These are phyloP conservation scores for Drosophila kanapiae DNA, from an alignment of 1,140 invertebrate genomes.

Conservation along the genomic window DNA sequence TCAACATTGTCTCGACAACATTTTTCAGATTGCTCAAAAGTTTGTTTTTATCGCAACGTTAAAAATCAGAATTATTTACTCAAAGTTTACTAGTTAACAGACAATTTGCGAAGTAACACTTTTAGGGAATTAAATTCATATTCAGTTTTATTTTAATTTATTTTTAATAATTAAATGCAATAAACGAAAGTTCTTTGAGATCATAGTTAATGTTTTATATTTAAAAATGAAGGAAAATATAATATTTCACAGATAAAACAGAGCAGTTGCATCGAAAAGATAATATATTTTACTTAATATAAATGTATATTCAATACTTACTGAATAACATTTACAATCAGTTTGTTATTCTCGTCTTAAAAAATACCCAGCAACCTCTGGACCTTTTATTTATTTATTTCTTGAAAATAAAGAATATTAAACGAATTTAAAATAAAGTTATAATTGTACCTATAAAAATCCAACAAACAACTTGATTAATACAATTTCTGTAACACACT, in stretches of 20 bases:
- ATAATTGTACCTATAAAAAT: no score
- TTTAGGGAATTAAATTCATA: not conserved
- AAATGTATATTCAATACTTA: no score
- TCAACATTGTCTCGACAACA: conserved; percentile 24
- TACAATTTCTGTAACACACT: not conserved
- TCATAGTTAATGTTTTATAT: no score
- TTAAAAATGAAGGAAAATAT: no score
- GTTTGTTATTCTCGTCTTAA: no score
- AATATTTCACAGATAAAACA: no score
- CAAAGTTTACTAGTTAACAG: conserved; percentile 2
- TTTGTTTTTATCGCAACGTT: not conserved
- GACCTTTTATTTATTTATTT: not conserved
- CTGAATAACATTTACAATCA: no score
- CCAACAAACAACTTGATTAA: no score
- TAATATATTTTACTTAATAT: no score
- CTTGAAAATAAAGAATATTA: not conserved
- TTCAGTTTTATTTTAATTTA: not conserved
- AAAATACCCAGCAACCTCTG: no score
- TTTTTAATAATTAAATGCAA: not conserved
- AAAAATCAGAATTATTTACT: not conserved
- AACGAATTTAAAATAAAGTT: not conserved
- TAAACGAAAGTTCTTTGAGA: no score
- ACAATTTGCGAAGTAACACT: not conserved
- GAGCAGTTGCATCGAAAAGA: no score
- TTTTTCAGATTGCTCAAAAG: conserved; percentile 13